Evolutionary conservation across 2,888 invertebrate genomes (phyloP), one percentile per base, ranked within the genome.

Genomic region (Philereme vetulata): DNA sequence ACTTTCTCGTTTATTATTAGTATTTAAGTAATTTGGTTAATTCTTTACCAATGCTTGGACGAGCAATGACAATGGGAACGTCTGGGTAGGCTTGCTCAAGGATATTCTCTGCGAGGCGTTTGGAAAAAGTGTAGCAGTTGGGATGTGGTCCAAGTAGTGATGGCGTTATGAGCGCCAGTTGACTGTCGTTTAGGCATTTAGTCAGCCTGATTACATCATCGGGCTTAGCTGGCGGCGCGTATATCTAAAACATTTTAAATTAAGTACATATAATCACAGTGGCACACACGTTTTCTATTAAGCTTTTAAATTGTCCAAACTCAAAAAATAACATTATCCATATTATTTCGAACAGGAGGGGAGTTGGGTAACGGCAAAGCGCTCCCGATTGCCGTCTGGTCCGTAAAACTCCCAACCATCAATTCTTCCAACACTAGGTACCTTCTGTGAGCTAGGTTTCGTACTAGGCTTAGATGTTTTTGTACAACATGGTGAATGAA

Each of bases 121-220:
- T 99, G 11, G 98, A 98, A 86, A 95, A 98, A 0, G 98, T 98
- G 87, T 99, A 99, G 5, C 98, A 97, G 85, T 99, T 99, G 0
- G 98, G 98, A 82, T 98, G 97, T 0, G 95, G 95, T 4, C 93
- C 93, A 43, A 97, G 87, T 10, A 97, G 84, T 4, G 94, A 94
- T 0, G 95, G 94, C 0, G 96, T 95, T 4, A 96, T 91, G 32
- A 93, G 81, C 32, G 93, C 92, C 43, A 97, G 74, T 32, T 95
- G 94, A 52, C 94, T 93, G 8, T 95, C 93, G 65, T 95, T 94
- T 85, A 97, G 89, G 95, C 96, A 96, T 74, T 95, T 93, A 5
- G 94, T 93, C 59, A 96, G 82, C 50, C 94, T 93, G 81, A 97
- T 95, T 7, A 97, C 90, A 67, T 96, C 94, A 40, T 95, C 90